Evolutionary conservation across 2,113 vertebrate species (phyloP).

Genomic region (Barbus barbus): DNA sequence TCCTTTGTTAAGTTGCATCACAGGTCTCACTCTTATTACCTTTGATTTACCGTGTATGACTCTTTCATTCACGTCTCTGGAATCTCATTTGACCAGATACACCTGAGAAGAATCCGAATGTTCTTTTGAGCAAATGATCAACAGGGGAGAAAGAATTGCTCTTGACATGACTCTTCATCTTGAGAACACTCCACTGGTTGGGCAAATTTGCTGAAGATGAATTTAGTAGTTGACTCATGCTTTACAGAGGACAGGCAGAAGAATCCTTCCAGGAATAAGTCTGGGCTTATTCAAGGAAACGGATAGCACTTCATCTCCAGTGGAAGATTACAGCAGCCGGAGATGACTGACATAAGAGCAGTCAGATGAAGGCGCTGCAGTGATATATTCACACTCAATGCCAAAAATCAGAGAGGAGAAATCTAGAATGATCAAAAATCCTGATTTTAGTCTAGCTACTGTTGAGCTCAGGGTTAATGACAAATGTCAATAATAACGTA

Average conservation of each 20-base stretch:
- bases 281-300: conserved; percentile 35
- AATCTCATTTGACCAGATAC: not conserved
- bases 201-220: conserved; percentile 7
- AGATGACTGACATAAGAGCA: conserved; percentile 15
- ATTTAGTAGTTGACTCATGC: not conserved
- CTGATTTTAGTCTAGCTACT: not conserved
- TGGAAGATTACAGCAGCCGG: conserved; percentile 26
- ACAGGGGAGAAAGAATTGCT: not conserved
- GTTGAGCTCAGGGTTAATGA: not conserved
- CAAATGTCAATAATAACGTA: not conserved
- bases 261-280: conserved; percentile 36
- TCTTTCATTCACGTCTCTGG: not conserved
- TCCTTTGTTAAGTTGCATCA: not conserved
- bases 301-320: conserved; percentile 23
- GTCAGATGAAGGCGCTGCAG: not conserved
- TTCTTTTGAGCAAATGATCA: not conserved
- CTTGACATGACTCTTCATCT: not conserved
- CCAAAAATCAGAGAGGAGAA: not conserved
- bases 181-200: not conserved
- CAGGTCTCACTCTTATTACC: not conserved
- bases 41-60: too few species aligned
- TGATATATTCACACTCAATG: not conserved
- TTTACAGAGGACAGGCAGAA: not conserved
- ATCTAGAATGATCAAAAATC: not conserved
- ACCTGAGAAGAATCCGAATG: not conserved